Percentiles rank a stretch among this genome's conserved stretches.
Conservation (phyloP, 2,888 invertebrate species). For the Oscheius sp. region DNA sequence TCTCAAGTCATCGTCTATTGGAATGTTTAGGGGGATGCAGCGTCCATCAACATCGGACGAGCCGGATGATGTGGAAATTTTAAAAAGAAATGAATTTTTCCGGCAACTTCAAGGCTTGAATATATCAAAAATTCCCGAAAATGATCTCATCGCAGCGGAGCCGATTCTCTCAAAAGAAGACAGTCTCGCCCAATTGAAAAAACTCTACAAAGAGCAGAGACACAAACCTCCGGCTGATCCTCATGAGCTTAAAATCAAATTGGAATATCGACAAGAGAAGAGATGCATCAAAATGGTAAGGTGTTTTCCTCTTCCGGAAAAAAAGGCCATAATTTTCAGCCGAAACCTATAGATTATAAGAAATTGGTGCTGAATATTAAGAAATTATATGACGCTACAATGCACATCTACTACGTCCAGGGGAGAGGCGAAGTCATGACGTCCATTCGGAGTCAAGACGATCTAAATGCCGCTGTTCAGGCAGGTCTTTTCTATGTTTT, state of each 20-base stretch:
- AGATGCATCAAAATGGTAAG: slow-evolving; percentile 17
- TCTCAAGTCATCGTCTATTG: not conserved
- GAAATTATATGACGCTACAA: slow-evolving; percentile 33
- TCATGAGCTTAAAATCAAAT: slow-evolving; percentile 19
- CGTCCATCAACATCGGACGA: slow-evolving; percentile 13
- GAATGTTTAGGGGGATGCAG: not conserved
- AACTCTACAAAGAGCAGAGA: not conserved
- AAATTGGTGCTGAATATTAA: not conserved
- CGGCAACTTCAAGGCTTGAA: not conserved
- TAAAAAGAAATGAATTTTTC: not conserved
- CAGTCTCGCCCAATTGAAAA: not conserved
- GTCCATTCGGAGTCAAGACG: slow-evolving; percentile 69
- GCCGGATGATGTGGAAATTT: not conserved
- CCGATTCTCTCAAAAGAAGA: not conserved
- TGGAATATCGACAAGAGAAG: slow-evolving; percentile 16
- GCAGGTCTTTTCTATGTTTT: slow-evolving; percentile 35
- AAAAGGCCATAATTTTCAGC: slow-evolving; percentile 5
- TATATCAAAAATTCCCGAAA: too few species aligned
- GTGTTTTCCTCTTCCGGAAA: not conserved
- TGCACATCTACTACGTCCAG: slow-evolving; percentile 53
- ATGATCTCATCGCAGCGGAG: not conserved
- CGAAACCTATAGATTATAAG: slow-evolving; percentile 7
- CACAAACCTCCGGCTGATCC: not conserved
- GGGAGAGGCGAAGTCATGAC: slow-evolving; percentile 66
- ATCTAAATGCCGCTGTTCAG: slow-evolving; percentile 70